These are phyloP conservation scores for Griposia aprilina DNA, from an alignment of 2,888 invertebrate species.

Conservation along the genomic window DNA sequence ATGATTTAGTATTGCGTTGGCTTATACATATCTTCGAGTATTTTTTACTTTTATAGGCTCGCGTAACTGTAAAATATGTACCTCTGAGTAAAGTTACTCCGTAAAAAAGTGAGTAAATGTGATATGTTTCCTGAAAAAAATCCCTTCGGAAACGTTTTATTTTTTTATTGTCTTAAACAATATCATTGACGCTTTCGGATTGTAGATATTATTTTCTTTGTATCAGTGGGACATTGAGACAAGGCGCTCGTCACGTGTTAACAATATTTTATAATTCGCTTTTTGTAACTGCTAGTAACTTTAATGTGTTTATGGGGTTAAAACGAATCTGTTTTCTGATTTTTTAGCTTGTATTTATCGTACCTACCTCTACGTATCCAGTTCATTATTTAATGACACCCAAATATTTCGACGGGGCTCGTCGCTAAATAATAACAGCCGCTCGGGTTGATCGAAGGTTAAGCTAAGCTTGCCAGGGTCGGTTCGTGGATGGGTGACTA, in stretches of 20 bases:
- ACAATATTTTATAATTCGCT: neutral
- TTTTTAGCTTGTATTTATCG: neutral
- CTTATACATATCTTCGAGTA: neutral
- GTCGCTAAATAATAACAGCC: neutral
- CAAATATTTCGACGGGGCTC: neutral
- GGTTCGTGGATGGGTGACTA: neutral
- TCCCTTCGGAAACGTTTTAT: neutral
- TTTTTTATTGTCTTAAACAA: slow-evolving; percentile 1
- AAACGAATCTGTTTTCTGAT: neutral
- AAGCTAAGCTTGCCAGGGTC: neutral
- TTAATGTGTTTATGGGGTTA: neutral
- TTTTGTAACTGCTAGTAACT: neutral
- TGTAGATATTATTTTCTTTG: neutral
- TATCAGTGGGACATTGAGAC: neutral
- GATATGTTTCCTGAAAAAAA: slow-evolving; percentile 8
- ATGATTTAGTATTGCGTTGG: neutral
- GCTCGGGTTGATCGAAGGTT: too few relatives aligned
- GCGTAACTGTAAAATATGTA: slow-evolving; percentile 14
- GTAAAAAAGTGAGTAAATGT: slow-evolving; percentile 30
- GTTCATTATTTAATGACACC: neutral
- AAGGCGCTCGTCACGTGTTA: neutral
- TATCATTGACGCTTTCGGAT: neutral
- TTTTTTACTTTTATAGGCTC: slow-evolving; percentile 15
- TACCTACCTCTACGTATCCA: too few relatives aligned
- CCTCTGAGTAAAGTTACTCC: slow-evolving; percentile 5